Percentiles rank a stretch among this genome's conserved stretches.
Conservation (phyloP, 2,888 invertebrate genomes). For the Hypolimnas misippus region DNA sequence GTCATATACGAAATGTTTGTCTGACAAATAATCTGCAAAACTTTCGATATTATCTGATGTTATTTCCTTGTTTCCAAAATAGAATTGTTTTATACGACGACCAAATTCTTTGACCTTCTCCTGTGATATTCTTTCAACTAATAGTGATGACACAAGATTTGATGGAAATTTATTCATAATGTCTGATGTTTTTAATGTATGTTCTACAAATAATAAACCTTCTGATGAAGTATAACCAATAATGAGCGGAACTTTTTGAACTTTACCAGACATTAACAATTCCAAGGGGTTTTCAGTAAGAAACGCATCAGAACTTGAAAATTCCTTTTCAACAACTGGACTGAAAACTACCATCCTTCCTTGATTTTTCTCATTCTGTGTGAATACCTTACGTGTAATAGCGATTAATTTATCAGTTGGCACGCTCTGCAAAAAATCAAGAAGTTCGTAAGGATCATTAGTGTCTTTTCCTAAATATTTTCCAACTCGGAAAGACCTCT, state of each 20-base stretch:
- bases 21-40: constrained; percentile 41
- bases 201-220: constrained; percentile 45
- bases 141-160: constrained; percentile 49
- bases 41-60: constrained; percentile 38
- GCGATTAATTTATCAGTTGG: constrained; percentile 44
- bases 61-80: constrained; percentile 43
- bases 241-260: constrained; percentile 51
- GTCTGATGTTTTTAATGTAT: constrained; percentile 45
- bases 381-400: constrained; percentile 47
- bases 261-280: constrained; percentile 46
- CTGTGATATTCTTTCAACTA: constrained; percentile 44
- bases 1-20: constrained; percentile 45
- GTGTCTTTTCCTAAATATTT: constrained; percentile 48
- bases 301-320: constrained; percentile 49
- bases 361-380: constrained; percentile 49
- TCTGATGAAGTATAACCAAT: constrained; percentile 54
- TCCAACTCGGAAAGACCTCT: constrained; percentile 48
- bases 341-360: constrained; percentile 52
- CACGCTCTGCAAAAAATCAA: constrained; percentile 44
- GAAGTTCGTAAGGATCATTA: constrained; percentile 43
- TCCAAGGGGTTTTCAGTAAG: constrained; percentile 50
- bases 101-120: constrained; percentile 45
- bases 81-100: constrained; percentile 46
- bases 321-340: constrained; percentile 56
- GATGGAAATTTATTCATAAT: constrained; percentile 47